Percentiles rank a stretch among this genome's conserved stretches.
These are phyloP conservation scores for Coelopa pilipes DNA, from an alignment of 2,888 invertebrate genomes.

Conservation along the genomic window DNA sequence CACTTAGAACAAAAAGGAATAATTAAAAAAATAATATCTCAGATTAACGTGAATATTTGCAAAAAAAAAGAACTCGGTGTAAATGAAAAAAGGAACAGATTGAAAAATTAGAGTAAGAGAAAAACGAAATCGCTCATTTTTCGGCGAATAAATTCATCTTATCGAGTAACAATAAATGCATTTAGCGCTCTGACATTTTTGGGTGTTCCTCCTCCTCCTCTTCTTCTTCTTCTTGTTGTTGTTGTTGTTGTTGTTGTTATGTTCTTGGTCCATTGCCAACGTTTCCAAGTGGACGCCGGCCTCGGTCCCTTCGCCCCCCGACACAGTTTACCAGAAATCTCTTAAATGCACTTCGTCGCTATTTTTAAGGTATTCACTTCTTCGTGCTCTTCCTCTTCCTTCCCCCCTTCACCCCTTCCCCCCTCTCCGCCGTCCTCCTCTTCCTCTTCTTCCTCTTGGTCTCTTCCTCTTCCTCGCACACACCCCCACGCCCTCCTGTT, in stretches of 20 bases:
- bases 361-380: conserved; percentile 24
- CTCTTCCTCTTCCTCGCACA: neutral
- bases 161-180: conserved; percentile 5
- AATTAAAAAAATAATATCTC: too few species aligned
- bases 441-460: neutral
- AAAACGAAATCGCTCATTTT: too few species aligned
- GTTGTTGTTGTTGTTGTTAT: neutral
- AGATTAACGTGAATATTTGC: too few species aligned
- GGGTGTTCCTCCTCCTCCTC: too few species aligned
- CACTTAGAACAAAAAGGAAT: too few species aligned
- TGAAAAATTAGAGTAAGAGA: too few species aligned
- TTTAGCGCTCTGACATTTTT: conserved; percentile 11
- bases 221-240: too few species aligned
- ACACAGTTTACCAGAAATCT: conserved; percentile 27
- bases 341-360: conserved; percentile 11
- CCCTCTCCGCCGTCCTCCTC: neutral
- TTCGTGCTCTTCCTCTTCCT: neutral
- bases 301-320: neutral
- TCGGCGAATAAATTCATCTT: too few species aligned
- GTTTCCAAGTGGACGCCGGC: conserved; percentile 16
- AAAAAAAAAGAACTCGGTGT: too few species aligned
- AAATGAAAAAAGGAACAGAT: too few species aligned
- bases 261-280: conserved; percentile 23
- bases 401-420: neutral
- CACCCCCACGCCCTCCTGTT: neutral